Conservation (phyloP, 2,113 vertebrate species). For the Macrotus californicus region DNA sequence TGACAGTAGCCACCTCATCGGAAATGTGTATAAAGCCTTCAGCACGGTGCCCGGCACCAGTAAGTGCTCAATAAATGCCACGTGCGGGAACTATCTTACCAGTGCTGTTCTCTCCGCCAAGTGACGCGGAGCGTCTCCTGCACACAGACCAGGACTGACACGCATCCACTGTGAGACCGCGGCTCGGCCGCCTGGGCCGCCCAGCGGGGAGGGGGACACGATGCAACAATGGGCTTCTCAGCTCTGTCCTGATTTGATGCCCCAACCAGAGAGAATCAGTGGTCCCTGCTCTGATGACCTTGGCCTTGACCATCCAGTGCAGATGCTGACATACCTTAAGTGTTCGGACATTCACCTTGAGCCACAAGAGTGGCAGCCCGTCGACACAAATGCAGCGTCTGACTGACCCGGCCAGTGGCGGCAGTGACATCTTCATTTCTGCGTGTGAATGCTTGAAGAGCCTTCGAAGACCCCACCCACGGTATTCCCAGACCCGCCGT, state of each 20-base stretch:
- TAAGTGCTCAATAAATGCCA: not conserved
- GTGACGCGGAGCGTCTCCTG: fast-evolving
- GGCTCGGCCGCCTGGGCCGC: fast-evolving
- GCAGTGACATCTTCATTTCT: fast-evolving
- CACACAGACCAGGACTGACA: too few species aligned
- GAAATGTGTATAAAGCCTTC: fast-evolving
- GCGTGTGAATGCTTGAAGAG: not conserved
- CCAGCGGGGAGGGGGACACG: too few species aligned
- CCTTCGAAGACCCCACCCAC: not conserved
- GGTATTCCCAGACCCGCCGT: fast-evolving
- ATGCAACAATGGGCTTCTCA: fast-evolving
- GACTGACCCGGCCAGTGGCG: fast-evolving
- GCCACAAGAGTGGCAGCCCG: fast-evolving
- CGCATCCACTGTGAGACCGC: fast-evolving
- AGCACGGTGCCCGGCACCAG: fast-evolving
- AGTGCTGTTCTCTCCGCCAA: fast-evolving
- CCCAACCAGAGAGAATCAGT: fast-evolving
- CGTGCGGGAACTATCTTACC: fast-evolving
- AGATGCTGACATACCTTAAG: fast-evolving
- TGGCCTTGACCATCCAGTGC: not conserved
- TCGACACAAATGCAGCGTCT: fast-evolving
- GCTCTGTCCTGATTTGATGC: fast-evolving
- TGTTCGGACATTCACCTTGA: fast-evolving
- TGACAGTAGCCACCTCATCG: fast-evolving
- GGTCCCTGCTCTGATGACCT: fast-evolving